Evolutionary conservation across 2,113 vertebrate species (phyloP).

Genomic region (Mungos mungo): DNA sequence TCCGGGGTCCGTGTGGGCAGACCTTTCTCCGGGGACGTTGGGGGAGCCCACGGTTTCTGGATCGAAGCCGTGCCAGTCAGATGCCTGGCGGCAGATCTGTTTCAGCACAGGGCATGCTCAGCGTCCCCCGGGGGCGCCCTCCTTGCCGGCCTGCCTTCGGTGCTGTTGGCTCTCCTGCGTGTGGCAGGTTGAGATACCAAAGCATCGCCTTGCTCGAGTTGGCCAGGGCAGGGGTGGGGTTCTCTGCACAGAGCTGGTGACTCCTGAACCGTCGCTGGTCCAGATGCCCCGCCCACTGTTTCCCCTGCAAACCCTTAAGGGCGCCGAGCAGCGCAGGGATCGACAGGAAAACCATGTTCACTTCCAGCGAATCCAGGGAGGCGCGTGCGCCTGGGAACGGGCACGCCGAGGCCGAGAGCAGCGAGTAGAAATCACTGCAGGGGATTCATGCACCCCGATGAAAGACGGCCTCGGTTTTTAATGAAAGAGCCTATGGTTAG

Average conservation of each 20-base stretch:
- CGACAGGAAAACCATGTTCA: background rate
- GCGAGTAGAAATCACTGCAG: background rate
- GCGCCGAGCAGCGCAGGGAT: background rate
- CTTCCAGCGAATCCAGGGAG: background rate
- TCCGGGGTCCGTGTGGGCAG: no score
- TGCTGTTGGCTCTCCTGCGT: background rate
- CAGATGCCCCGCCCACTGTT: accelerated
- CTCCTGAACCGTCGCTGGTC: no score
- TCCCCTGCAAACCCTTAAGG: background rate
- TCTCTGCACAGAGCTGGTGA: no score
- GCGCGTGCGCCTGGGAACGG: background rate
- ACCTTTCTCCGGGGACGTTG: no score
- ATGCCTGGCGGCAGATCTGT: accelerated
- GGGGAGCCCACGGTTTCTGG: background rate
- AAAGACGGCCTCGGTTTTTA: background rate
- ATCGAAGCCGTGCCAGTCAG: background rate
- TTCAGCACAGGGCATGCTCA: background rate
- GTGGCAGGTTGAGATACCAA: background rate
- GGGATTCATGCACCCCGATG: no score
- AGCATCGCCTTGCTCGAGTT: background rate
- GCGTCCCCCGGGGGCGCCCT: background rate
- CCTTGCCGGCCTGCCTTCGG: no score
- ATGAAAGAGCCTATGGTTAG: background rate
- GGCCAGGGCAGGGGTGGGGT: accelerated
- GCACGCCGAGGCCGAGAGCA: no score